Evolutionary conservation across 2,113 vertebrate genomes (phyloP).

Genomic region (Sitta europaea): DNA sequence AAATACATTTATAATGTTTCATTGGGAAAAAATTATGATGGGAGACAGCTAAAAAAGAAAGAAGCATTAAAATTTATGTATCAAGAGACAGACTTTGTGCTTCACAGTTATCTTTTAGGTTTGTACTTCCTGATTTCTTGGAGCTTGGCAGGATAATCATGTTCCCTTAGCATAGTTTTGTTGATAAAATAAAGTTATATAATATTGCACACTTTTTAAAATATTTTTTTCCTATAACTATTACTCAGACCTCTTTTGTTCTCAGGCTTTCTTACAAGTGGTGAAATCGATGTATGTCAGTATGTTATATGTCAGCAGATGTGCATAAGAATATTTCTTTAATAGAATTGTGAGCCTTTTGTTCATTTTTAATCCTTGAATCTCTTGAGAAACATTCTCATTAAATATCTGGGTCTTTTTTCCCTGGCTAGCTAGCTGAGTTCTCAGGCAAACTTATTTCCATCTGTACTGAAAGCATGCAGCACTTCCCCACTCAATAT

Average conservation of each 20-base stretch:
- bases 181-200: neutral
- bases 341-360: neutral
- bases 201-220: neutral
- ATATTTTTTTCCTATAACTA: neutral
- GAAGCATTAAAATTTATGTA: neutral
- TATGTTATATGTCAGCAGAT: neutral
- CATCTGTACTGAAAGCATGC: neutral
- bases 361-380: neutral
- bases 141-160: neutral
- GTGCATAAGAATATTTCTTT: neutral
- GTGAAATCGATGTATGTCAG: neutral
- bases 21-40: neutral
- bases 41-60: neutral
- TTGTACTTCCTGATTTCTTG: neutral
- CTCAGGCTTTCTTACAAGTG: neutral
- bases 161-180: neutral
- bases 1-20: neutral
- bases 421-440: neutral
- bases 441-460: neutral
- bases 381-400: neutral
- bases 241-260: neutral
- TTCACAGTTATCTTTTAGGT: neutral
- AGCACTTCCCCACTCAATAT: neutral
- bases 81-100: neutral
- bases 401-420: neutral